phyloP scores from a whole-genome alignment of 2,888 invertebrate genomes.

The Drosophila birchii region DNA sequence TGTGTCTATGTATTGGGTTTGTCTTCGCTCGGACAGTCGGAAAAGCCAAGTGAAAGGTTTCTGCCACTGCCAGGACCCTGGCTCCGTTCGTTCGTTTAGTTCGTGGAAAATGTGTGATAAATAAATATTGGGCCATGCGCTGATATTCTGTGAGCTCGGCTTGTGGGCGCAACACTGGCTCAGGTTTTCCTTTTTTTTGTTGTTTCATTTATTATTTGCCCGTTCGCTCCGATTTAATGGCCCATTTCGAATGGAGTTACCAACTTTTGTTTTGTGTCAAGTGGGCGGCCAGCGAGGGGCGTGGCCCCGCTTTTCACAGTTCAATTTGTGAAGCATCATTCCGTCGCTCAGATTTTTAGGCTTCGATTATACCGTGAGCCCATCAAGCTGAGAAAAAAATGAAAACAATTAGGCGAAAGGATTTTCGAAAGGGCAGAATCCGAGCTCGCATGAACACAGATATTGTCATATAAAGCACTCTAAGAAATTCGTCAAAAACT shows the following conservation, averaged over 20 bases:
- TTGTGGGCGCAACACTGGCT: conserved; percentile 55
- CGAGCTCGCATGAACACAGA: not conserved
- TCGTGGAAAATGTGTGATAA: conserved; percentile 74
- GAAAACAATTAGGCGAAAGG: conserved; percentile 51
- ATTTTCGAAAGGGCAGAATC: conserved; percentile 45
- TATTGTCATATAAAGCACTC: conserved; percentile 19
- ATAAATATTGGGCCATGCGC: conserved; percentile 72
- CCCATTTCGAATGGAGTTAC: conserved; percentile 73
- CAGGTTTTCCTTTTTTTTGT: conserved; percentile 10
- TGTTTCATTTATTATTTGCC: conserved; percentile 12
- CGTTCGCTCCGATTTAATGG: conserved; percentile 75
- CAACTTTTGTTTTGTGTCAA: conserved; percentile 49
- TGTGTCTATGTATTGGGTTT: conserved; percentile 16
- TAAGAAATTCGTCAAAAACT: not conserved
- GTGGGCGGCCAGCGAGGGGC: conserved; percentile 65
- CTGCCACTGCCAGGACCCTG: conserved; percentile 47
- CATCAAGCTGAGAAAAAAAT: conserved; percentile 10
- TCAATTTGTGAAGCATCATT: conserved; percentile 78
- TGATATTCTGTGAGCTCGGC: conserved; percentile 58
- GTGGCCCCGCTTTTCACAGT: conserved; percentile 63
- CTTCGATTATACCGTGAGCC: conserved; percentile 34
- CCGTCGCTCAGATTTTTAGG: conserved; percentile 34
- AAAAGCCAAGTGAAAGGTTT: conserved; percentile 68
- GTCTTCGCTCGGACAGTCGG: conserved; percentile 29
- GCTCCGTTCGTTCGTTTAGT: conserved; percentile 35